Evolutionary conservation across 2,797 vertebrate genomes (phyloP), one percentile per base, ranked within the genome.

Genomic region (Mormyrops attenuatus): DNA sequence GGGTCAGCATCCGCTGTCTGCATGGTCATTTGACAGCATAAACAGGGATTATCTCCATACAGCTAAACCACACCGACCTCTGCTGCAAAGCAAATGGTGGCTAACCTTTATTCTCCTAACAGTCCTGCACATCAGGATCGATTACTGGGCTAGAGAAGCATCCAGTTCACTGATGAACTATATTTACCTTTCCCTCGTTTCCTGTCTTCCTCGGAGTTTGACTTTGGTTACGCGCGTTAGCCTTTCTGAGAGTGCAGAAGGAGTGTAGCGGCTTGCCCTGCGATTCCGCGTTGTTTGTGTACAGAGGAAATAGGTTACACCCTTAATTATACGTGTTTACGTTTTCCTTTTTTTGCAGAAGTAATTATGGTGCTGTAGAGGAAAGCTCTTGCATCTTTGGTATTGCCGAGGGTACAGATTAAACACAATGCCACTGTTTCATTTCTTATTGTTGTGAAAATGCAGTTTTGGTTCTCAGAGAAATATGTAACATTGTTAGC

Each of bases 261-360:
- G 7, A 50, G 87, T 22, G 20, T 73, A 77, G 85, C 84, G 63
- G 4, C 90, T n/a, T 53, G 41, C 34, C 30, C 38, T 77, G n/a
- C 88, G 13, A 44, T 87, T 66, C n/a, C 13, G 82, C 13, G 66
- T 73, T 86, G 89, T 89, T 53, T 47, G 63, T 63, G 88, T 63
- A 34, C 3, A 0, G 30, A 87, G 69, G 57, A 89, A 63, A 9
- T 63, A 90, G 38, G 84, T 66, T 30, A 90, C 87, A 90, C 90
- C 92, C 80, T 77, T 80, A 89, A 91, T 88, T 82, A 73, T 60
- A 80, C 38, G 22, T 88, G 86, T 77, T 90, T 89, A 53, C 90
- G 38, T 53, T 91, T 90, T 91, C 44, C 82, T 87, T 88, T 80
- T 91, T 85, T 92, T 91, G 41, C 55, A n/a, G 52, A 66, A 50